Base-by-base conservation (phyloP, 2,888 invertebrate species). In the Eumacrocentrus americanus region DNA sequence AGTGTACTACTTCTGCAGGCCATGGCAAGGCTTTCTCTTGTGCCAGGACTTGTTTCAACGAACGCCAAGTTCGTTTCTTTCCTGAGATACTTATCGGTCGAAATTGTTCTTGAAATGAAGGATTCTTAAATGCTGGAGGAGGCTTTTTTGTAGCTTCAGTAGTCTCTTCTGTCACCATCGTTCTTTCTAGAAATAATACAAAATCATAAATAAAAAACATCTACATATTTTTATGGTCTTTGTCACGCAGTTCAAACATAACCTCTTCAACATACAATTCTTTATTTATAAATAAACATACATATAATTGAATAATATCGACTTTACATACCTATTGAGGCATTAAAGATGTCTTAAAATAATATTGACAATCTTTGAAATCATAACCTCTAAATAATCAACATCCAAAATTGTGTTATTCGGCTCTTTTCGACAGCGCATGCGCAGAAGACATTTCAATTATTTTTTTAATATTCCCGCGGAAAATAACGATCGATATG, bases 41-140 rank as follows among this genome's bases (percentile, higher is more conserved):
- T 1, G 92, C 84, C 51, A 93, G 82, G 71, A 95, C 93, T 84
- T 95, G 95, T 79, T 95, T 95, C 48, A 95, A 79, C 4, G 93
- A 93, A 77, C 92, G 89, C 93, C 94, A 95, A 66, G 90, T 88
- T 68, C 91, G 86, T 78, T 92, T 94, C 75, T 92, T 94, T 2
- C 79, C 79, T 7, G 76, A 77, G 25, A 59, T 76, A 60, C 72
- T 76, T 14, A 72, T 77, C 3, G 76, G 74, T 2, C 79, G 73
- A 66, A 78, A 80, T 60, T 75, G 74, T 53, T 78, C 73, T 65
- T 78, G 79, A 60, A 80, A 80, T 14, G 62, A 63, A 14, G 73
- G 65, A 59, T 76, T 77, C 58, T 80, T 80, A 52, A 77, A 80
- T n/a, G 72, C 50, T 1, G 75, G 74, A 37, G 68, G 72, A 11